Evolutionary conservation across 2,113 vertebrate species (phyloP), one percentile per base, ranked within the genome.

Genomic region (Pavo muticus): DNA sequence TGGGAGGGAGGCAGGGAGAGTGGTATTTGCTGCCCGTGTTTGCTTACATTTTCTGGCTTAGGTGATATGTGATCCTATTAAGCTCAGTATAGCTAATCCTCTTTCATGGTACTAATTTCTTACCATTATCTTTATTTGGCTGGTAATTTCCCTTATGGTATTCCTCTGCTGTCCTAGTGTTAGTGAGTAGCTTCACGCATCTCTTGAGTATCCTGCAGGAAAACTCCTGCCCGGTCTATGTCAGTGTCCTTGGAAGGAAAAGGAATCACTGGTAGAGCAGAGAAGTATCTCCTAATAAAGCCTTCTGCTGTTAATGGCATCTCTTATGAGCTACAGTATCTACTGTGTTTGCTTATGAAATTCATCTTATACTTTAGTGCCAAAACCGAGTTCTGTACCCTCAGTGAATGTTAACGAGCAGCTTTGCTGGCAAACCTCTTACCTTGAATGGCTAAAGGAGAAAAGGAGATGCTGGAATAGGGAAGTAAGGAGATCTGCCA

Each of bases 111-210:
- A 24, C 81, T 96, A 76, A 56, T 74, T 94, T 87, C 88, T 88
- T 79, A 84, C 88, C 88, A 69, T 94, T 82, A 50, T 70, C 94
- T 95, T 57, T 32, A n/a, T 87, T 76, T 93, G 93, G 88, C 88
- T 87, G 63, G 73, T 68, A 27, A 47, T 90, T 93, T 84, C 88
- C 93, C 88, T 60, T n/a, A 4, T n/a, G 85, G 88, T 78, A 69
- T 91, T 87, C 84, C 47, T 21, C 69, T 52, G 1, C 54, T 52
- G 2, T 20, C 27, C 40, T 40, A 14, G 1, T 10, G 27, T 52
- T 19, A 42, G 20, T 2, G 24, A 87, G 56, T 2, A 35, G 40
- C 42, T 90, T 45, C 24, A 80, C 84, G 30, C 67, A 40, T 15
- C 84, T 54, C 64, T 64, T 0, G 4, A 83, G 30, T 52, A 30